A percentile compares a stretch with the other conserved stretches of the same genome.
phyloP scores from a whole-genome alignment of 2,888 invertebrate species.

The Anthrax anthrax region DNA sequence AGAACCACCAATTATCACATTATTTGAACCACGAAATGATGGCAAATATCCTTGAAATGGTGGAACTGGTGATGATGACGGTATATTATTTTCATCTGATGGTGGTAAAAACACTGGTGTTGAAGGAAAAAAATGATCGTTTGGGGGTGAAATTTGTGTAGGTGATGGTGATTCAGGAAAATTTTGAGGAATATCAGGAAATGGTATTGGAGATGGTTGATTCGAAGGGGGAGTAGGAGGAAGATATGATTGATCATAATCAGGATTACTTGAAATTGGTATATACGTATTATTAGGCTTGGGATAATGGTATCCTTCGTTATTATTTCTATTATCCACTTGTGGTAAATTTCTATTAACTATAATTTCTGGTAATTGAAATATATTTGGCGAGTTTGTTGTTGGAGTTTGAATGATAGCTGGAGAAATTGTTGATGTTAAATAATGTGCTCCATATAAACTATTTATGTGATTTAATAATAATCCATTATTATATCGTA shows the following conservation, averaged over 20 bases:
- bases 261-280: slow-evolving; percentile 11
- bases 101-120: slow-evolving; percentile 9
- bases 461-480: slow-evolving; percentile 4
- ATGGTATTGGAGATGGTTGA: slow-evolving; percentile 14
- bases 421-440: slow-evolving; percentile 2
- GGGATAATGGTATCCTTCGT: background rate
- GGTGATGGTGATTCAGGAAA: slow-evolving; percentile 1
- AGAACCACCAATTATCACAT: too few relatives aligned
- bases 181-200: slow-evolving; percentile 11
- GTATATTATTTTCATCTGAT: too few relatives aligned
- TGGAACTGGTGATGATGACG: background rate
- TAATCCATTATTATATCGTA: background rate
- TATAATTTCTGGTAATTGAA: slow-evolving; percentile 26
- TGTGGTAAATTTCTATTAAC: slow-evolving; percentile 22
- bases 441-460: slow-evolving; percentile 2
- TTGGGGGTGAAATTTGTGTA: slow-evolving; percentile 21
- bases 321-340: slow-evolving; percentile 11
- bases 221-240: slow-evolving; percentile 10
- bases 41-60: slow-evolving; percentile 6
- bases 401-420: slow-evolving; percentile 13
- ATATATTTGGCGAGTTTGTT: slow-evolving; percentile 19
- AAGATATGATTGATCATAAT: slow-evolving; percentile 17
- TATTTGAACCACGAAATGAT: background rate
- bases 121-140: background rate
- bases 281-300: slow-evolving; percentile 20